Percentiles rank a stretch among this genome's conserved stretches.
These are phyloP conservation scores for Synaphobranchus kaupii DNA, from an alignment of 2,797 vertebrate species.

Conservation along the genomic window DNA sequence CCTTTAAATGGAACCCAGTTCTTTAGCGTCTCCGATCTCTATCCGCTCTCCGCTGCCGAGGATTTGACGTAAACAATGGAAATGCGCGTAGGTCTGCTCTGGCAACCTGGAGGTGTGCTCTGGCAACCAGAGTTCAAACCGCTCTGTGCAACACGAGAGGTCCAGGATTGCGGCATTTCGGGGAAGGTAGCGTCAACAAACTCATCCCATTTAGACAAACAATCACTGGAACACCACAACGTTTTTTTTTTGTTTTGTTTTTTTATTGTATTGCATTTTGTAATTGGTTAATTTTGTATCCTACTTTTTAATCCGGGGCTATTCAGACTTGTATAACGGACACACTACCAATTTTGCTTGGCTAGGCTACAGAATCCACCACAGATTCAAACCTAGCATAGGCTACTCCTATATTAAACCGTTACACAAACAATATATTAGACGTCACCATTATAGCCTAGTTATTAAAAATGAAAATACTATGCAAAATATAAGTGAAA, in stretches of 20 bases:
- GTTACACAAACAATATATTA: not conserved
- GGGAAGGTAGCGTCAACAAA: not conserved
- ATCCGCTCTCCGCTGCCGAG: constrained; percentile 19
- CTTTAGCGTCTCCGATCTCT: not conserved
- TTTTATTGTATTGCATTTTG: not conserved
- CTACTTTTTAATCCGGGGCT: not conserved
- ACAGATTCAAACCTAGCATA: not conserved
- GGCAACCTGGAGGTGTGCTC: not conserved
- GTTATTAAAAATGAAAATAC: no score
- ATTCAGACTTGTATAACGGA: not conserved
- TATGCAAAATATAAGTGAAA: no score
- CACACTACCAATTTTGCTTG: not conserved
- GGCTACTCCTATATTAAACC: not conserved
- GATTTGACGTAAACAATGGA: constrained; percentile 34
- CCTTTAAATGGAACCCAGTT: not conserved
- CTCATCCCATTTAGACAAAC: not conserved
- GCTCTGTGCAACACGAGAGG: not conserved
- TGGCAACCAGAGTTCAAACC: not conserved
- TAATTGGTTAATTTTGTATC: not conserved
- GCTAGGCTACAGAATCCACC: not conserved
- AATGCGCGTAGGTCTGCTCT: constrained; percentile 10
- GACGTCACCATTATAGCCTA: no score
- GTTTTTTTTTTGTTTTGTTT: no score
- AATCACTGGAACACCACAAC: not conserved
- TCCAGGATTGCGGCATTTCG: not conserved